Evolutionary conservation across 2,888 invertebrate genomes (phyloP).

Genomic region (Gastrophysa polygoni): DNA sequence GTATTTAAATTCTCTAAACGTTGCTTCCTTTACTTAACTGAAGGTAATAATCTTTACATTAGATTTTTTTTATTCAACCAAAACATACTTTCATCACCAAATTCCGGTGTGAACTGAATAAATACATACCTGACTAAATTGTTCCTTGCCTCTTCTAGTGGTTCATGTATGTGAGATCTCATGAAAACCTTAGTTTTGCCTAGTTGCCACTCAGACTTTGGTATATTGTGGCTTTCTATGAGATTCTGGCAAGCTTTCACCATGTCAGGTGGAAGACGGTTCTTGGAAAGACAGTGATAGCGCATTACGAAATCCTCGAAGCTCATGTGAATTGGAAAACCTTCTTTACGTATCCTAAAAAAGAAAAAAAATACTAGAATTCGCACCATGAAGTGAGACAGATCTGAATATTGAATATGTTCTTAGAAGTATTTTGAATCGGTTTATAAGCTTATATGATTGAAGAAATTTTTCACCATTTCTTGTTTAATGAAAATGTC

Average conservation of each 20-base stretch:
- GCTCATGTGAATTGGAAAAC: conserved; percentile 84
- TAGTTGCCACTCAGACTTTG: conserved; percentile 84
- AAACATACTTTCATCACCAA: neutral
- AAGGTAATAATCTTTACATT: too few relatives aligned
- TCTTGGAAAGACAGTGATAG: conserved; percentile 73
- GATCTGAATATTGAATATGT: too few relatives aligned
- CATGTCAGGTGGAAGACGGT: conserved; percentile 59
- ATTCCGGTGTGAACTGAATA: too few relatives aligned
- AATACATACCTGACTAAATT: conserved; percentile 61
- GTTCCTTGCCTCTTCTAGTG: conserved; percentile 80
- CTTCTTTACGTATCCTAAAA: conserved; percentile 82
- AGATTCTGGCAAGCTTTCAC: conserved; percentile 60
- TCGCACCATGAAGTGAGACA: too few relatives aligned
- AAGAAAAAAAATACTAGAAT: too few relatives aligned
- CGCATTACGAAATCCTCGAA: conserved; percentile 76
- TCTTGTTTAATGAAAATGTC: too few relatives aligned
- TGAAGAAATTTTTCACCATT: too few relatives aligned
- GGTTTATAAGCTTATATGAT: too few relatives aligned
- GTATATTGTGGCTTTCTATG: conserved; percentile 70
- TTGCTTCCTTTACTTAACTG: too few relatives aligned
- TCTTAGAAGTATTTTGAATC: too few relatives aligned
- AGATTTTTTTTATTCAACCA: too few relatives aligned
- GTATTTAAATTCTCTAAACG: too few relatives aligned
- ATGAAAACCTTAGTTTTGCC: conserved; percentile 88
- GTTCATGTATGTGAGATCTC: conserved; percentile 80